Percentiles rank a stretch among this genome's conserved stretches.
phyloP scores from a whole-genome alignment of 1,140 invertebrate genomes.

The Adoxophyes honmai region DNA sequence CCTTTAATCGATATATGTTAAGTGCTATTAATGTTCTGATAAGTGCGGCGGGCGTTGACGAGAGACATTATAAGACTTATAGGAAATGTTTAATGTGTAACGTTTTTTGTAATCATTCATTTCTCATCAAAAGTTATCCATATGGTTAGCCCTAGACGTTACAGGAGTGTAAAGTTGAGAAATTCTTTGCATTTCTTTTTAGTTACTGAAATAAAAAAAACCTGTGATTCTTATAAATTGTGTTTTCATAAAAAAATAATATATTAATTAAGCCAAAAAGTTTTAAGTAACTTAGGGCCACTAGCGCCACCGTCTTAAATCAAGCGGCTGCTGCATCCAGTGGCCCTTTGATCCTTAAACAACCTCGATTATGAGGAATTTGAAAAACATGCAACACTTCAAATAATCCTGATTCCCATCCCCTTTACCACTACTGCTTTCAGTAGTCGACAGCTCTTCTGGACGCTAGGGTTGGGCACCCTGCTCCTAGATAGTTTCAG shows the following conservation, averaged over 20 bases:
- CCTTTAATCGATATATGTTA: conserved; percentile 47
- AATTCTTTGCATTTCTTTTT: conserved; percentile 74
- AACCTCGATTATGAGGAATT: too few species aligned
- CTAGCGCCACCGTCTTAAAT: too few species aligned
- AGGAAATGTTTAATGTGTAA: conserved; percentile 73
- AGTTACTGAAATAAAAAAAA: conserved; percentile 70
- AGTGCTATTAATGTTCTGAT: conserved; percentile 62
- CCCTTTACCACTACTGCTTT: too few species aligned
- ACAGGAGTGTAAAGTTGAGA: conserved; percentile 68
- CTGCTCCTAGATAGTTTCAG: too few species aligned
- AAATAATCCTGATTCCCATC: too few species aligned
- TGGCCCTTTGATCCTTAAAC: too few species aligned
- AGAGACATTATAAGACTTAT: conserved; percentile 74
- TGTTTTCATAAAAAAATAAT: conserved; percentile 20
- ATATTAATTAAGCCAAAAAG: too few species aligned
- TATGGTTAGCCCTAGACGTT: conserved; percentile 69
- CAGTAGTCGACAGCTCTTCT: too few species aligned
- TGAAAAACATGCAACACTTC: too few species aligned
- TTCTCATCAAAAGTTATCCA: conserved; percentile 66
- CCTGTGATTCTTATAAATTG: conserved; percentile 66
- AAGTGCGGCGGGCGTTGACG: conserved; percentile 45
- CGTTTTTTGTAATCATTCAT: conserved; percentile 75
- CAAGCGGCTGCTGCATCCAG: too few species aligned
- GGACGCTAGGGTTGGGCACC: too few species aligned
- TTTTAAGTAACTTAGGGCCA: neutral